Conservation (phyloP, 2,888 invertebrate genomes). For the Ecdyonurus torrentis region DNA sequence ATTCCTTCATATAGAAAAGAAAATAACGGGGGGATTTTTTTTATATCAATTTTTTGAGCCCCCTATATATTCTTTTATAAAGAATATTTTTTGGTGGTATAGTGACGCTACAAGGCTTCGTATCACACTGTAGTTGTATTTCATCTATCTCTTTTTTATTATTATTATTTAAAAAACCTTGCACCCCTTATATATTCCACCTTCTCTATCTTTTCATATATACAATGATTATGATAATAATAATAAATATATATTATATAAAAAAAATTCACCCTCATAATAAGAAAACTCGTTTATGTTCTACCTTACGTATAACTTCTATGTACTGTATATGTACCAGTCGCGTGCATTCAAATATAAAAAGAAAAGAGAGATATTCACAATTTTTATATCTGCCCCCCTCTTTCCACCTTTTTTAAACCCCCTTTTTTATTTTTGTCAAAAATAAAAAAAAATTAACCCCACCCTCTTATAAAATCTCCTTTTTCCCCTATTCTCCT, state of each 20-base stretch:
- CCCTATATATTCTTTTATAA: too few species aligned
- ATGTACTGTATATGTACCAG: background rate
- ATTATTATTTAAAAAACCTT: background rate
- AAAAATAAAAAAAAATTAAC: too few species aligned
- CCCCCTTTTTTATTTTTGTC: too few species aligned
- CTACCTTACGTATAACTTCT: background rate
- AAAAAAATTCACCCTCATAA: background rate
- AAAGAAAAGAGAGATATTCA: too few species aligned
- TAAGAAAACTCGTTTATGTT: background rate
- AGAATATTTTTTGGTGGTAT: background rate
- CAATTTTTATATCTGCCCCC: too few species aligned
- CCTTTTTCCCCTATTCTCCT: background rate
- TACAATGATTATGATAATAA: too few species aligned
- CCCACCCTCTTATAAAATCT: background rate
- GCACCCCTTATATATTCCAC: background rate
- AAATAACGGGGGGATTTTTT: background rate
- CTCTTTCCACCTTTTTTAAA: too few species aligned
- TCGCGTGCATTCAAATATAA: background rate
- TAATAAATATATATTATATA: too few species aligned
- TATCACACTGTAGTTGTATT: too few species aligned
- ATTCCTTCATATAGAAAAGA: background rate
- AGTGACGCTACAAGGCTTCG: background rate
- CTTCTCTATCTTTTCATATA: background rate
- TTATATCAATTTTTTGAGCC: background rate
- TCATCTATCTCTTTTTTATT: background rate